phyloP scores from a whole-genome alignment of 1,140 invertebrate species.

The Drosophila nebulosa region DNA sequence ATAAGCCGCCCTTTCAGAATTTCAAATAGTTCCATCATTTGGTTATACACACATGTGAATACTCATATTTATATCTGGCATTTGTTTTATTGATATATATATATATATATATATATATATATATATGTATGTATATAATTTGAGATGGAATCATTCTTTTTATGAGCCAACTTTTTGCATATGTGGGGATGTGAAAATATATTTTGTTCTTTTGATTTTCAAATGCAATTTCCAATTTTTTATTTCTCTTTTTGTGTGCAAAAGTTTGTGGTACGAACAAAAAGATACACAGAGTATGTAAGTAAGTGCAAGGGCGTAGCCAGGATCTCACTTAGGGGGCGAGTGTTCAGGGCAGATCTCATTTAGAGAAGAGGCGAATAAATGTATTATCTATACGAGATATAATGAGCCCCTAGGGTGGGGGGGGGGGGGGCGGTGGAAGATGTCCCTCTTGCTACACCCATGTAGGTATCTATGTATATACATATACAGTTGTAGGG shows the following conservation, averaged over 20 bases:
- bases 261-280: background rate
- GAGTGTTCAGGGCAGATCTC: too few species aligned
- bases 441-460: too few species aligned
- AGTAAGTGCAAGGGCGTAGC: too few species aligned
- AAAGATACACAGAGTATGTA: background rate
- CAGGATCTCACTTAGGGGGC: too few species aligned
- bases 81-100: background rate
- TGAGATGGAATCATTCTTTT: background rate
- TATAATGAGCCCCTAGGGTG: too few species aligned
- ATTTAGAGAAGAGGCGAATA: too few species aligned
- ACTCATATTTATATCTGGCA: background rate
- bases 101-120: too few species aligned
- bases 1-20: background rate
- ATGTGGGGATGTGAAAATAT: background rate
- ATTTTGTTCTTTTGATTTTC: constrained; percentile 1
- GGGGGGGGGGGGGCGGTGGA: too few species aligned
- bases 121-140: background rate
- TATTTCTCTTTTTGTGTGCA: background rate
- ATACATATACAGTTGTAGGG: background rate
- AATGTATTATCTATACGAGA: too few species aligned
- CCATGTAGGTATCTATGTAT: background rate
- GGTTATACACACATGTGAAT: background rate
- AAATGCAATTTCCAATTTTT: background rate
- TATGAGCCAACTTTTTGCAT: background rate
- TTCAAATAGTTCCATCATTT: background rate